Evolutionary conservation across 2,888 invertebrate genomes (phyloP), one percentile per base, ranked within the genome.

Genomic region (Adela reaumurella): DNA sequence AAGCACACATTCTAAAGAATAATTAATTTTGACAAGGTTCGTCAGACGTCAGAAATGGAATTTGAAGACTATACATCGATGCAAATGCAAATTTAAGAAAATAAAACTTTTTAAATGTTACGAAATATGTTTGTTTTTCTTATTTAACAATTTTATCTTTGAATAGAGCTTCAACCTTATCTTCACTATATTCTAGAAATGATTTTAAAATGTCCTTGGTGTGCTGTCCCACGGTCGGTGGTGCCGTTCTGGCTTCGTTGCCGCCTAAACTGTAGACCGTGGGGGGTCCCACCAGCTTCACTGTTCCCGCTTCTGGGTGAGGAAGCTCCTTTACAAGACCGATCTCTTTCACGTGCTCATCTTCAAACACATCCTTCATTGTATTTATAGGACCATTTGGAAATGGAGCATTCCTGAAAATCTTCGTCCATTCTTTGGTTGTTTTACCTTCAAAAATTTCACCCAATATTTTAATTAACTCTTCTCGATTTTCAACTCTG

Each of bases 321-420:
- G 79, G 63, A 53, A 93, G 55, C 51, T 85, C 85, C 64, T 90
- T 83, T 0, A 93, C 89, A 49, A 93, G 62, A n/a, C 76, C 82
- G 52, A 89, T 86, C 1, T 83, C 80, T 54, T 83, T 81, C 0
- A 97, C 85, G 70, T 97, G 97, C 2, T 89, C 88, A 77, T 97
- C 94, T 47, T 86, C 81, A 66, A 97, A 97, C 0, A 92, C 92
- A 70, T 93, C 86, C 53, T 83, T 72, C 68, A 97, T 86, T 43
- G 82, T 87, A 71, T 98, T 97, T 3, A 98, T 86, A 0, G 95
- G 94, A 0, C 95, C 97, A 60, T 88, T 90, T 0, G 97, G 94
- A 65, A 96, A 93, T 1, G 87, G 76, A 1, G 87, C 85, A 17
- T 84, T 84, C 49, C 88, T 83, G 58, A 97, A 89, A 42, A 85